Base-by-base conservation (phyloP, 2,888 invertebrate species). In the Cosmia pyralina region DNA sequence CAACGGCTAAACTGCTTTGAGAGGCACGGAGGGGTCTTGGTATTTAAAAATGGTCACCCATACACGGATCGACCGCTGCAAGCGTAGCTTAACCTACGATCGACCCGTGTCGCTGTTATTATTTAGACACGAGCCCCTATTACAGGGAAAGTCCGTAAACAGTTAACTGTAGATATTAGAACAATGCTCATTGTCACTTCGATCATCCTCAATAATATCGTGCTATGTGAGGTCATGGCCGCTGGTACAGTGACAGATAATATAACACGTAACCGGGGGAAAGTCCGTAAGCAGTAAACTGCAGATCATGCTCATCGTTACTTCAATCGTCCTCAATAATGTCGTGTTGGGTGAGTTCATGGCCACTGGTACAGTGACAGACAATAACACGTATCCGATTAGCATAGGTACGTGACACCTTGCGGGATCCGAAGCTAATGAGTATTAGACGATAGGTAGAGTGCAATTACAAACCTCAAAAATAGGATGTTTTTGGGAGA, bases 161-260 rank as follows among this genome's bases (percentile, higher is more conserved):
- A 28, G 28, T 46, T 13, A 13, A 52, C 13, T n/a, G 22, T 13
- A n/a, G 44, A 52, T 50, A 65, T 52, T 69, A 48, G 48, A 70
- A 22, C 57, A 70, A 50, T 19, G 50, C 1, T 17, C 19, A 13
- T 38, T 22, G 50, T 55, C 11, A 44, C 15, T 15, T 50, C 13
- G 17, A 38, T 38, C 38, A 38, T 38, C 4, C 38, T 38, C n/a
- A 58, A 59, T 79, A 58, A 19, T 15, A 34, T 60, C 22, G 17
- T 46, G 59, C 19, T 68, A 70, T 28, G 53, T 10, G 63, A 63
- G 73, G 70, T 81, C 81, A 81, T 34, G 81, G 81, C 44, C 68
- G 46, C 22, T 44, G n/a, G 81, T 73, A 73, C 82, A 73, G 60
- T 28, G 28, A 28, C 28, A 28, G 28, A 28, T 3, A 28, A 28